Evolutionary conservation across 2,888 invertebrate genomes (phyloP).

Genomic region (Drosophila merina): DNA sequence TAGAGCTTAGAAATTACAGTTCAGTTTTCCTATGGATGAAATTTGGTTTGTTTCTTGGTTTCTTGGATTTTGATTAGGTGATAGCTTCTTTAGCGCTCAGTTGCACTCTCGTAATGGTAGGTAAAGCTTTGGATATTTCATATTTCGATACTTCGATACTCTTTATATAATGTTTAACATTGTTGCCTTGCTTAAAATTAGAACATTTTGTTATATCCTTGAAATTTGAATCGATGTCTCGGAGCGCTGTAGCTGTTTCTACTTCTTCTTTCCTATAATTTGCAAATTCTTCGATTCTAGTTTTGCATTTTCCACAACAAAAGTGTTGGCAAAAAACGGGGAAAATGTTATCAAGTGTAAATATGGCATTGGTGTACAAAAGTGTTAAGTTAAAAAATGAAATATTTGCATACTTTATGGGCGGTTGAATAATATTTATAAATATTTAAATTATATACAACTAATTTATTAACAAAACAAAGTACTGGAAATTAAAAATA

Average conservation of each 20-base stretch:
- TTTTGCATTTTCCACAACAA: slow-evolving; percentile 47
- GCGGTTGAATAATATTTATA: neutral
- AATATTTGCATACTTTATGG: slow-evolving; percentile 25
- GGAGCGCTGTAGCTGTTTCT: slow-evolving; percentile 40
- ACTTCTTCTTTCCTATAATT: neutral
- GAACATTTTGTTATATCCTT: slow-evolving; percentile 35
- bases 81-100: slow-evolving; percentile 7
- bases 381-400: slow-evolving; percentile 5
- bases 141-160: slow-evolving; percentile 33
- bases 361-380: slow-evolving; percentile 17
- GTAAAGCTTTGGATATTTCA: slow-evolving; percentile 58
- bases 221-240: slow-evolving; percentile 51
- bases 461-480: neutral
- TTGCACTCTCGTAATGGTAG: slow-evolving; percentile 34
- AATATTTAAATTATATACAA: slow-evolving; percentile 15
- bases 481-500: neutral
- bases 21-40: slow-evolving; percentile 50
- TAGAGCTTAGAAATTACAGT: slow-evolving; percentile 75
- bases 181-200: slow-evolving; percentile 36
- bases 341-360: slow-evolving; percentile 51
- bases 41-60: slow-evolving; percentile 34
- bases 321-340: slow-evolving; percentile 52
- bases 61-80: slow-evolving; percentile 28
- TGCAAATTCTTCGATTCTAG: slow-evolving; percentile 9
- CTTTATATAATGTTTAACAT: slow-evolving; percentile 38